Evolutionary conservation across 1,140 invertebrate species (phyloP), one percentile per base, ranked within the genome.

Genomic region (Reticulitermes speratus): DNA sequence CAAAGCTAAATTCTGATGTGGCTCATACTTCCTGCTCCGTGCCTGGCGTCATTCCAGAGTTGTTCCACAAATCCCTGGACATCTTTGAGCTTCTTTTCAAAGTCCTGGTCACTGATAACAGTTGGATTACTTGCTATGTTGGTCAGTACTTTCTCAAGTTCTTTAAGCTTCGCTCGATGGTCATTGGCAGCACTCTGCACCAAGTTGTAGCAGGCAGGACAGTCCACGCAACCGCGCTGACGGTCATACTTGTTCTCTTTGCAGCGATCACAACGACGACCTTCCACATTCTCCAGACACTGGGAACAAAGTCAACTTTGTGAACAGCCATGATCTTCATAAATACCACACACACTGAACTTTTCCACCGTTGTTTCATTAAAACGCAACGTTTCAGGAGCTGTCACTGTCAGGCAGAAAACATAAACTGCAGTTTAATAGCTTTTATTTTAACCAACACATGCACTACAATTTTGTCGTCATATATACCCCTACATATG

Each of bases 131-230:
- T 94, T 52, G 93, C 93, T 84, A 94, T 97, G 90, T 94, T 95
- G 88, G 90, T 93, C 88, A 94, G 94, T 59, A 96, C 91, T 48
- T 94, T 92, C 87, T 95, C 94, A 23, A 99, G 91, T 87, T 97
- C 94, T 2, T 91, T 90, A 11, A 99, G 91, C 89, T 97, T 96
- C 83, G 90, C 90, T 85, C 97, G 93, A 89, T 99, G 97, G n/a
- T 91, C 89, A 89, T 96, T 95, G 0, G 97, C 97, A 1, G 96
- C 95, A 87, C 97, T 95, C 90, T 98, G 96, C 0, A 99, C 97
- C 0, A 99, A 92, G 90, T 97, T 97, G 89, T 99, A 99, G 90
- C 98, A 99, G 30, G 95, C 93, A 0, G 97, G 97, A 91, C 98
- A 99, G 89, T 98, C 96, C 85, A 96, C 91, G 89, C 97, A 98